phyloP scores from a whole-genome alignment of 2,797 vertebrate species.

The Brachyrhaphis roseni region DNA sequence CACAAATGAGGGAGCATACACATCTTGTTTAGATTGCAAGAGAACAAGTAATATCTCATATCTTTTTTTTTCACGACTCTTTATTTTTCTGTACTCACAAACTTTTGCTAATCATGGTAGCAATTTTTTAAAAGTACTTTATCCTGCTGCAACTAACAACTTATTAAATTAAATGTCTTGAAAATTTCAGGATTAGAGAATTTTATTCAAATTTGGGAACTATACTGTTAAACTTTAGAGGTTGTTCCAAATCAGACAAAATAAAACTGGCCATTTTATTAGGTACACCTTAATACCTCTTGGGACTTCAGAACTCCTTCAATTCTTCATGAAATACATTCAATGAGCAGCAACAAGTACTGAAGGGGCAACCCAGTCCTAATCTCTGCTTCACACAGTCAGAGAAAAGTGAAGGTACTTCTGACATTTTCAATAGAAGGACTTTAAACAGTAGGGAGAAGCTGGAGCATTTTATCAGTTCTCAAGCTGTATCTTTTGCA shows the following conservation, averaged over 20 bases:
- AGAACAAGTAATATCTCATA: slow-evolving; percentile 41
- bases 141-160: neutral
- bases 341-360: neutral
- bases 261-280: neutral
- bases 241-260: neutral
- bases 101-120: neutral
- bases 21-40: slow-evolving; percentile 16
- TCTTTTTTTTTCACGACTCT: slow-evolving; percentile 23
- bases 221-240: neutral
- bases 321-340: neutral
- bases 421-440: neutral
- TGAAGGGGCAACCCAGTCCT: neutral
- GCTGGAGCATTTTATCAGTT: neutral
- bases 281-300: neutral
- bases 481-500: neutral
- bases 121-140: neutral
- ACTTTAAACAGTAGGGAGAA: neutral
- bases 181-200: neutral
- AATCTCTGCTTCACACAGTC: neutral
- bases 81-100: slow-evolving; percentile 43
- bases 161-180: neutral
- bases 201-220: neutral
- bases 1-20: slow-evolving; percentile 30
- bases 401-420: neutral
- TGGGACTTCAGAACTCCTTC: neutral